Evolutionary conservation across 2,797 vertebrate genomes (phyloP), one percentile per base, ranked within the genome.

Genomic region (Lutjanus argentimaculatus): DNA sequence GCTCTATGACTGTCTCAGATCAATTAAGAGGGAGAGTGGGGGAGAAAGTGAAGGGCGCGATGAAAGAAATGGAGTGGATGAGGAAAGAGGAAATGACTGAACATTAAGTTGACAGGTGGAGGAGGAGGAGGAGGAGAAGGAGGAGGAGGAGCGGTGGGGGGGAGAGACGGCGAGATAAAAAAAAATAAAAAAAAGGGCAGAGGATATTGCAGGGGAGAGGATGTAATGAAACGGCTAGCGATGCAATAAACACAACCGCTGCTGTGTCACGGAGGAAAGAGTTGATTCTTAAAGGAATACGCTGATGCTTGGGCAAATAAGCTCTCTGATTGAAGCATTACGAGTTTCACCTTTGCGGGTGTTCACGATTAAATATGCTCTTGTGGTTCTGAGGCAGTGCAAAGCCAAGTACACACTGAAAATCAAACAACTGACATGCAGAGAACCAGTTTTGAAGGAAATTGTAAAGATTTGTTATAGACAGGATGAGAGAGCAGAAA

Each of bases 71-170:
- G 56, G 88, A 93, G 86, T 77, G 82, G 75, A 88, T 74, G 74
- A 88, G 88, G 79, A 83, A 79, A 86, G 85, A 91, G 92, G 91
- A 93, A 93, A 92, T 92, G 89, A 91, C 85, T 88, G 75, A 87
- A 90, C 92, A 91, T 89, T 90, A 90, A 85, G 82, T 62, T 81
- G 88, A 86, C 86, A 91, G 87, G 86, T 84, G 67, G 81, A 87
- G 81, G 85, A 83, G 64, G 85, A 78, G n/a, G 30, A 46, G 77
- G 40, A 53, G 80, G 65, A 67, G 84, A 72, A 64, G 78, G 70
- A 65, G 83, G n/a, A n/a, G n/a, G n/a, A n/a, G n/a, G n/a, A n/a
- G n/a, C n/a, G n/a, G n/a, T n/a, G n/a, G n/a, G n/a, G n/a, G n/a
- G n/a, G n/a, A n/a, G n/a, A n/a, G n/a, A n/a, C n/a, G n/a, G n/a